Percentiles rank a stretch among this genome's conserved stretches.
Evolutionary conservation across 2,113 vertebrate species (phyloP).

Genomic region (Emberiza fucata): DNA sequence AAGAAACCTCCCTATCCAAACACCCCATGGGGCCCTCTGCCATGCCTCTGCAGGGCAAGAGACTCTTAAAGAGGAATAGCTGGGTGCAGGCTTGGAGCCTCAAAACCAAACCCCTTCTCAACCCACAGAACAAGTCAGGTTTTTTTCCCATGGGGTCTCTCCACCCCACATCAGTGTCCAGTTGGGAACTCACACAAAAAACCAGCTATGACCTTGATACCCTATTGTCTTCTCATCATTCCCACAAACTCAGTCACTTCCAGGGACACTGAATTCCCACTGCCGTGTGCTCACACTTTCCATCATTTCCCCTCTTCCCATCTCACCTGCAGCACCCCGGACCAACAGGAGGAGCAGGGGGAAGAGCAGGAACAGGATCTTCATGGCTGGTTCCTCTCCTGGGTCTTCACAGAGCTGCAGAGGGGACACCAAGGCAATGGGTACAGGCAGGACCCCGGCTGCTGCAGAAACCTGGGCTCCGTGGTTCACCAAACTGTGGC

Average conservation of each 20-base stretch:
- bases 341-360: background rate
- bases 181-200: background rate
- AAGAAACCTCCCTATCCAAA: background rate
- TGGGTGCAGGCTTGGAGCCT: background rate
- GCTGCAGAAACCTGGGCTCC: background rate
- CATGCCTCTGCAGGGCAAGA: background rate
- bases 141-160: background rate
- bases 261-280: too few species aligned
- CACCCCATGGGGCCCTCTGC: background rate
- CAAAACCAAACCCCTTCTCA: background rate
- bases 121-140: background rate
- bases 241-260: fast-evolving
- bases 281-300: background rate
- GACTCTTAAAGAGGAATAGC: too few species aligned
- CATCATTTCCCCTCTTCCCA: background rate
- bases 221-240: fast-evolving
- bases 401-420: background rate
- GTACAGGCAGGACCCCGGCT: background rate
- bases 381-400: background rate
- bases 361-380: background rate
- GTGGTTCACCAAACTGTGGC: background rate
- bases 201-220: background rate
- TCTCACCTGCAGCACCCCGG: background rate
- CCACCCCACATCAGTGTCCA: too few species aligned
- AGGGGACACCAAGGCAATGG: background rate